Base-by-base conservation (phyloP, 1,140 invertebrate genomes). In the Alviniconcha marisindica region DNA sequence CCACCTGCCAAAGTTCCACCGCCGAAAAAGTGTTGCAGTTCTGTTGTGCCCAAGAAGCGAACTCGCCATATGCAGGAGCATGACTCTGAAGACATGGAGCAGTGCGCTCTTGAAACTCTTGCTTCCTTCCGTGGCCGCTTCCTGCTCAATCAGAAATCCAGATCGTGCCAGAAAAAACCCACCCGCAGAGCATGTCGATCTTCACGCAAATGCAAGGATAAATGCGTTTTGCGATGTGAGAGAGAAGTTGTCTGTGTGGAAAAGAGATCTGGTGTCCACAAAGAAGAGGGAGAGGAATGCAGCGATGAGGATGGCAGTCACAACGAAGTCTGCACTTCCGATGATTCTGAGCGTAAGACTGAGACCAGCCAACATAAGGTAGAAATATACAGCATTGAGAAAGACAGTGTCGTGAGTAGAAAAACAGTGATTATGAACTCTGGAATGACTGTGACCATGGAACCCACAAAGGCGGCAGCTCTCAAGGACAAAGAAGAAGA, bases 61-160 rank as follows among this genome's bases (percentile, higher is more conserved):
- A 92, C 91, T 69, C 85, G 87, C 24, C 91, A 92, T 84, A 89
- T 92, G 85, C 90, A 91, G 74, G 87, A 91, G 51, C 91, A 92
- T 83, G 78, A 80, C 36, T 56, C 77, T 18, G 77, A 60, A 38
- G 51, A 56, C 10, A 54, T 77, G 73, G 38, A 82, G 31, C 40
- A 77, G 73, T 54, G 78, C 56, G 69, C 74, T 33, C 12, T 83
- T 31, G 42, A 44, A 42, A 28, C 63, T 18, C 15, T 69, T 63
- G 60, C 56, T 66, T 12, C n/a, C 73, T 44, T 80, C 15, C 54
- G 78, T 44, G 44, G 56, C 10, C 56, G 38, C 38, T 15, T 81
- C 7, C 24, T 74, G 51, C 12, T 40, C 5, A 63, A 14, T n/a
- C 77, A 44, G 44, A 44, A 84, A 31, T 38, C 4, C 21, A 44